These are phyloP conservation scores for Motacilla alba DNA, from an alignment of 2,113 vertebrate genomes.

Conservation along the genomic window DNA sequence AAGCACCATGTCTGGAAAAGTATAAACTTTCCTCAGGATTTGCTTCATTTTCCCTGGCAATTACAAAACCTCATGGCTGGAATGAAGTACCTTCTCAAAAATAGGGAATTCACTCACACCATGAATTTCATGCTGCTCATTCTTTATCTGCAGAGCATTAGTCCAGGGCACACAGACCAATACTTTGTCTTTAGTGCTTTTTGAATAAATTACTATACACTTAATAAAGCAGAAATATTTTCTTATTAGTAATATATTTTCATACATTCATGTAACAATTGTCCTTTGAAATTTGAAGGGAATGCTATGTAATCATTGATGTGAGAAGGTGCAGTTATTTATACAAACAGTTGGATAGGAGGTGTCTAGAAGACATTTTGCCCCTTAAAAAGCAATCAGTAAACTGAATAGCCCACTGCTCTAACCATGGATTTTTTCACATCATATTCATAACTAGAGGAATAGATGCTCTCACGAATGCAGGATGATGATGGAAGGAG, in stretches of 20 bases:
- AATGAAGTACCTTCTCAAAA: background rate
- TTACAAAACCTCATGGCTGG: background rate
- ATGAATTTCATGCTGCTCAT: background rate
- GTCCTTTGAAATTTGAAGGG: background rate
- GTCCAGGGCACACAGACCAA: background rate
- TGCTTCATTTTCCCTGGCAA: background rate
- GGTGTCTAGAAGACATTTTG: background rate
- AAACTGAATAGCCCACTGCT: background rate
- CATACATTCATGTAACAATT: background rate
- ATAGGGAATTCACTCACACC: background rate
- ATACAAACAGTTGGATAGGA: background rate
- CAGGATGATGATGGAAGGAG: background rate
- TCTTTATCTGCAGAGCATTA: background rate
- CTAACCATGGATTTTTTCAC: background rate
- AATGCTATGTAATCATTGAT: background rate
- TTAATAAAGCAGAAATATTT: background rate
- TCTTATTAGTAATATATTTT: background rate
- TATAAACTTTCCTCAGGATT: background rate
- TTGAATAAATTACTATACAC: background rate
- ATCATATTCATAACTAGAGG: background rate
- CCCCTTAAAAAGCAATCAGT: background rate
- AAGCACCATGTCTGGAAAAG: rapidly evolving
- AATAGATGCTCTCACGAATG: background rate
- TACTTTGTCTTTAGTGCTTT: background rate
- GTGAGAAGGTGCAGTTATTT: background rate